These are phyloP conservation scores for Nomada ruficornis DNA, from an alignment of 2,888 invertebrate species.

Conservation along the genomic window DNA sequence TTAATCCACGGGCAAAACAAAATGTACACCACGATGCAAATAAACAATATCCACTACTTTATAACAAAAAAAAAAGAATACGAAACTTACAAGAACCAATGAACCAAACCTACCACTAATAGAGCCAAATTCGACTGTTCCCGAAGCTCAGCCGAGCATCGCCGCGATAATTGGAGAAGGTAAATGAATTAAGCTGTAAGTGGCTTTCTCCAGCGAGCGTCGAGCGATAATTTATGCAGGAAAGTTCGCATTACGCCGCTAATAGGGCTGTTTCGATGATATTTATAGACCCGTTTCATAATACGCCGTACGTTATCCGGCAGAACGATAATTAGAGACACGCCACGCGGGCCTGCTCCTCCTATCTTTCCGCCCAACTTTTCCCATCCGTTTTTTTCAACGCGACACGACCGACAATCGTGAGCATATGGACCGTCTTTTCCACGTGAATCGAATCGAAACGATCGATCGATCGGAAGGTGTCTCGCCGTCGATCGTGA, in stretches of 20 bases:
- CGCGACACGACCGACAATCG: constrained; percentile 1
- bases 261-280: constrained; percentile 57
- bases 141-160: not conserved
- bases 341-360: constrained; percentile 9
- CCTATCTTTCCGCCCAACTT: constrained; percentile 31
- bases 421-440: constrained; percentile 7
- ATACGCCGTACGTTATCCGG: constrained; percentile 40
- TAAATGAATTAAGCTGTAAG: constrained; percentile 57
- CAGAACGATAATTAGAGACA: constrained; percentile 50
- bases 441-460: constrained; percentile 11
- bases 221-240: constrained; percentile 53
- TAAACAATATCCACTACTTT: too few species aligned
- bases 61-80: too few species aligned
- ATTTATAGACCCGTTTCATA: constrained; percentile 56
- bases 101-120: too few species aligned
- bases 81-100: too few species aligned
- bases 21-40: too few species aligned
- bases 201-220: constrained; percentile 45
- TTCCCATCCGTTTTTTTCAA: constrained; percentile 48
- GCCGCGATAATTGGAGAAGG: constrained; percentile 37
- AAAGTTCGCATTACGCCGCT: constrained; percentile 58
- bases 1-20: too few species aligned
- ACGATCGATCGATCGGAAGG: constrained; percentile 12
- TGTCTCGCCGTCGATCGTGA: constrained; percentile 23
- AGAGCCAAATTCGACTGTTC: not conserved